Percentiles rank a stretch among this genome's conserved stretches.
phyloP scores from a whole-genome alignment of 2,113 vertebrate species.

The Ctenodactylus gundi region DNA sequence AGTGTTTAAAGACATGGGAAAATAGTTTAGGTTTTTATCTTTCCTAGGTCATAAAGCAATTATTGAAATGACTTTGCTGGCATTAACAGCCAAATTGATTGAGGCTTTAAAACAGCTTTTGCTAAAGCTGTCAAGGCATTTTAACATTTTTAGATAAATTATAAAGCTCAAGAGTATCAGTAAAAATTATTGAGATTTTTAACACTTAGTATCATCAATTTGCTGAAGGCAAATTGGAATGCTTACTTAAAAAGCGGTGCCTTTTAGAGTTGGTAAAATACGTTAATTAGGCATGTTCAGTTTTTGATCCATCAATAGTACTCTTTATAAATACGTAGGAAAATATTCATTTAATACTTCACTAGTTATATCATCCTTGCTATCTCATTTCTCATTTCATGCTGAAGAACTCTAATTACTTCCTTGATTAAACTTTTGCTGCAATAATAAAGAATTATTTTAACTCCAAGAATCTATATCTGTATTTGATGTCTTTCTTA shows the following conservation, averaged over 20 bases:
- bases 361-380: conserved; percentile 40
- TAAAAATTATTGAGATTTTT: not conserved
- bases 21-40: not conserved
- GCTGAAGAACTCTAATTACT: conserved; percentile 57
- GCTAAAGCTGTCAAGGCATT: conserved; percentile 8
- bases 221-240: conserved; percentile 11
- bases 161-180: not conserved
- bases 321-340: conserved; percentile 46
- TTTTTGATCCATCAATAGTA: conserved; percentile 44
- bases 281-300: conserved; percentile 44
- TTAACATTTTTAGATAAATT: conserved; percentile 33
- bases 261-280: conserved; percentile 14
- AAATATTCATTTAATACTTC: conserved; percentile 70
- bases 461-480: conserved; percentile 38
- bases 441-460: conserved; percentile 48
- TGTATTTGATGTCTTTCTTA: conserved; percentile 45
- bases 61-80: not conserved
- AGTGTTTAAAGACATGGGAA: not conserved
- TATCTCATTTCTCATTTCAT: conserved; percentile 63
- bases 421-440: conserved; percentile 66
- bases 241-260: not conserved
- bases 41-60: conserved; percentile 9
- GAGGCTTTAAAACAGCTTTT: conserved; percentile 18
- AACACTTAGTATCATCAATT: conserved; percentile 1
- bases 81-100: not conserved